These are phyloP conservation scores for Laupala kohalensis DNA, from an alignment of 1,140 invertebrate species.

Conservation along the genomic window DNA sequence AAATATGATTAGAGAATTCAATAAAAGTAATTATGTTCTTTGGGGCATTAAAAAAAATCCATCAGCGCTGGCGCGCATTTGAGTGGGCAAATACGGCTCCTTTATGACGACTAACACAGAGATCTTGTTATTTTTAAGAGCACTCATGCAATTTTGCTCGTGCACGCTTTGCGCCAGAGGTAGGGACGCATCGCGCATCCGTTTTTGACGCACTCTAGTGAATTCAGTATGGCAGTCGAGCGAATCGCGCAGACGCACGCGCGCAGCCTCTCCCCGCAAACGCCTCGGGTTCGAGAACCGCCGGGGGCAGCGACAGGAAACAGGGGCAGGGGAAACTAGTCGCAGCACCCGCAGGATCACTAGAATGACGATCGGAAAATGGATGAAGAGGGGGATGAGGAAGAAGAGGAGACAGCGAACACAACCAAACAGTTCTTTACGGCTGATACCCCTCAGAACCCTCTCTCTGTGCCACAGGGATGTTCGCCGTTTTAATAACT, in stretches of 20 bases:
- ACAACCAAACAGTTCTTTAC: too few relatives aligned
- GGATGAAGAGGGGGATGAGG: not conserved
- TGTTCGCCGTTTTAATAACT: not conserved
- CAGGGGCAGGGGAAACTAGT: too few relatives aligned
- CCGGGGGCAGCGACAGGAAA: not conserved
- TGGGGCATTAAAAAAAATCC: too few relatives aligned
- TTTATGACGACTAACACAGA: not conserved
- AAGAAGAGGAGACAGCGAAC: too few relatives aligned
- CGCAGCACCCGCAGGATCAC: not conserved
- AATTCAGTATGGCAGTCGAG: not conserved
- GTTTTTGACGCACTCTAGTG: not conserved
- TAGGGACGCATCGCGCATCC: not conserved
- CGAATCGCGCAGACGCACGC: not conserved
- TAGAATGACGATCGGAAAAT: not conserved
- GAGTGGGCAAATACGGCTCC: too few relatives aligned
- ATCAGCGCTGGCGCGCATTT: too few relatives aligned
- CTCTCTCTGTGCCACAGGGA: not conserved
- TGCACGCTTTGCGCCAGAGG: not conserved
- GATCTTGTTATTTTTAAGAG: not conserved
- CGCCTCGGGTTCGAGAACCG: not conserved
- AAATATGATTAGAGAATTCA: too few relatives aligned
- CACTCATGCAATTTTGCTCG: not conserved
- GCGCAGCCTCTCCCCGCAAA: not conserved
- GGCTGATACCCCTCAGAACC: too few relatives aligned
- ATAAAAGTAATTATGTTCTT: too few relatives aligned